phyloP scores from a whole-genome alignment of 2,888 invertebrate species.

The Helleia helle region DNA sequence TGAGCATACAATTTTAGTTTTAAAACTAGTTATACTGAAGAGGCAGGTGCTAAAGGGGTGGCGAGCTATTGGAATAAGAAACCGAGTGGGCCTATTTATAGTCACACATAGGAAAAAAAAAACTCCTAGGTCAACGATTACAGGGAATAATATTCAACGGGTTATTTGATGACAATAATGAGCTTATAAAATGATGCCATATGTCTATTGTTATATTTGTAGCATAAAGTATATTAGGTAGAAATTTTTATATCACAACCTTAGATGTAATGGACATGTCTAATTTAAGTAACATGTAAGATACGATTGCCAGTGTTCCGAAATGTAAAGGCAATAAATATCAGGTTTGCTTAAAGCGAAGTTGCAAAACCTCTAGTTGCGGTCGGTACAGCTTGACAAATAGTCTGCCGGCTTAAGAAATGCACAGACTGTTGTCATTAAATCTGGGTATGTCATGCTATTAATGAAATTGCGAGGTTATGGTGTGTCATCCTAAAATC shows the following conservation, averaged over 20 bases:
- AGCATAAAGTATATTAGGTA: too few relatives aligned
- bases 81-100: slow-evolving; percentile 5
- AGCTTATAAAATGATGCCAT: too few relatives aligned
- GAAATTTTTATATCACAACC: too few relatives aligned
- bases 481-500: too few relatives aligned
- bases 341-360: slow-evolving; percentile 51
- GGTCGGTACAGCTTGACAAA: slow-evolving; percentile 52
- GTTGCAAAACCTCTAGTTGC: slow-evolving; percentile 54
- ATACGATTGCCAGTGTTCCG: slow-evolving; percentile 42
- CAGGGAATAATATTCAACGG: too few relatives aligned
- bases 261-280: too few relatives aligned
- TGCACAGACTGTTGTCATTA: background rate
- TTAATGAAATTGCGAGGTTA: too few relatives aligned
- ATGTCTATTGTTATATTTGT: too few relatives aligned
- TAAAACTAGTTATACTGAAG: background rate
- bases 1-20: background rate
- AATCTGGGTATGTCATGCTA: background rate
- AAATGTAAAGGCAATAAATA: slow-evolving; percentile 54
- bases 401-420: slow-evolving; percentile 23
- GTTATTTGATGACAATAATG: too few relatives aligned
- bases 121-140: too few relatives aligned
- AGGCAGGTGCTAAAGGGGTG: slow-evolving; percentile 1
- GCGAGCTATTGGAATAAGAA: background rate
- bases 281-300: slow-evolving; percentile 34
- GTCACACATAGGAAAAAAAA: background rate